Conservation (phyloP, 2,113 vertebrate species). For the Anas platyrhynchos region DNA sequence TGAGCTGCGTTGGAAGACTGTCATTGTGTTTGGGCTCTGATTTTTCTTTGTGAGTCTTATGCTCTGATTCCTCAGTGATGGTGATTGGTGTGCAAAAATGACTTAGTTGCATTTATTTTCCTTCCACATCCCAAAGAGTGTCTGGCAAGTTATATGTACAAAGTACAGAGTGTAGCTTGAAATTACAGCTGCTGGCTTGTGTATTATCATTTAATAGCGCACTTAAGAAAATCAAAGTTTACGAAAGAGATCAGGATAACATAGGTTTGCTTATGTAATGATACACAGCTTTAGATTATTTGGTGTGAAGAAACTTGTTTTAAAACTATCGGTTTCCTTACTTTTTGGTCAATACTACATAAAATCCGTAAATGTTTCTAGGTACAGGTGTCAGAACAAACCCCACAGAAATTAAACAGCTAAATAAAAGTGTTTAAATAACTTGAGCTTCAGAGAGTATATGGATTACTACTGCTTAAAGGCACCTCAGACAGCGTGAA, state of each 20-base stretch:
- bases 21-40: neutral
- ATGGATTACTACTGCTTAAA: neutral
- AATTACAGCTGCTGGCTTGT: neutral
- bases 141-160: neutral
- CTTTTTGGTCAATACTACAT: neutral
- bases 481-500: fast-evolving
- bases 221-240: neutral
- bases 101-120: neutral
- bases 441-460: neutral
- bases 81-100: neutral
- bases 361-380: neutral
- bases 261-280: neutral
- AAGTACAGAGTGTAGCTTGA: neutral
- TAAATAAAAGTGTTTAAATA: neutral
- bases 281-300: neutral
- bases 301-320: neutral
- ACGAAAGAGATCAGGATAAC: neutral
- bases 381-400: neutral
- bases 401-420: neutral
- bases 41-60: neutral
- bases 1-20: neutral
- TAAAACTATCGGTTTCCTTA: neutral
- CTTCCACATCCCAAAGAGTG: neutral
- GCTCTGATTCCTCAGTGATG: neutral
- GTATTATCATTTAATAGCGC: neutral